Percentiles rank a stretch among this genome's conserved stretches.
Evolutionary conservation across 2,888 invertebrate genomes (phyloP).

Genomic region (Acronicta alni): DNA sequence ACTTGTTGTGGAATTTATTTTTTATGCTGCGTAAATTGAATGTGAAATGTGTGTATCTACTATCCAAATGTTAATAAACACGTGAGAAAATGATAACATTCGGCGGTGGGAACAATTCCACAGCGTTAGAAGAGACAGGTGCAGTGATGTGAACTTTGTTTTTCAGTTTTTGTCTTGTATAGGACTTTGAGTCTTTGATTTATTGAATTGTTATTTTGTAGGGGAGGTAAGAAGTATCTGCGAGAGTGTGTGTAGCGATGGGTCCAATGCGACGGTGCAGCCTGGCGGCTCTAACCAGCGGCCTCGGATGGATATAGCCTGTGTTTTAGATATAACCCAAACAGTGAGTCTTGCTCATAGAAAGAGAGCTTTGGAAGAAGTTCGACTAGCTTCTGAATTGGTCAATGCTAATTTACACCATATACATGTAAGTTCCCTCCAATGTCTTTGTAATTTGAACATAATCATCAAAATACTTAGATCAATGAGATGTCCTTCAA

Average conservation of each 20-base stretch:
- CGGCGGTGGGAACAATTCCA: slow-evolving; percentile 79
- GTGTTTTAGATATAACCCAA: slow-evolving; percentile 94
- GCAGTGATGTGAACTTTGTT: slow-evolving; percentile 66
- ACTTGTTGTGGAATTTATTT: slow-evolving; percentile 74
- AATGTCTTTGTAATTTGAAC: background rate
- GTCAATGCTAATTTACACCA: slow-evolving; percentile 95
- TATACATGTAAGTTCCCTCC: slow-evolving; percentile 91
- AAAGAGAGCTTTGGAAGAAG: slow-evolving; percentile 95
- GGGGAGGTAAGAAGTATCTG: slow-evolving; percentile 88
- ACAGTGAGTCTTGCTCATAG: slow-evolving; percentile 93
- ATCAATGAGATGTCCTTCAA: slow-evolving; percentile 39
- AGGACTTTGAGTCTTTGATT: slow-evolving; percentile 63
- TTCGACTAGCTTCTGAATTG: slow-evolving; percentile 93
- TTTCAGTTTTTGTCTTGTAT: slow-evolving; percentile 54
- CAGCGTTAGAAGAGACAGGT: slow-evolving; percentile 84
- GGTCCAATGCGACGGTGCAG: slow-evolving; percentile 86
- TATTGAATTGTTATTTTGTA: slow-evolving; percentile 63
- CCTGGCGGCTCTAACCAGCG: slow-evolving; percentile 80
- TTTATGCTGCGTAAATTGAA: slow-evolving; percentile 70
- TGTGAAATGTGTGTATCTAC: slow-evolving; percentile 72
- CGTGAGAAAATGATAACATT: slow-evolving; percentile 85
- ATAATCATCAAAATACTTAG: background rate
- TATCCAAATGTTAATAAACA: slow-evolving; percentile 79
- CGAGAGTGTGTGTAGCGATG: slow-evolving; percentile 88
- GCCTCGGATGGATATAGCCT: slow-evolving; percentile 96